phyloP scores from a whole-genome alignment of 2,113 vertebrate genomes.

The Sakesphorus luctuosus region DNA sequence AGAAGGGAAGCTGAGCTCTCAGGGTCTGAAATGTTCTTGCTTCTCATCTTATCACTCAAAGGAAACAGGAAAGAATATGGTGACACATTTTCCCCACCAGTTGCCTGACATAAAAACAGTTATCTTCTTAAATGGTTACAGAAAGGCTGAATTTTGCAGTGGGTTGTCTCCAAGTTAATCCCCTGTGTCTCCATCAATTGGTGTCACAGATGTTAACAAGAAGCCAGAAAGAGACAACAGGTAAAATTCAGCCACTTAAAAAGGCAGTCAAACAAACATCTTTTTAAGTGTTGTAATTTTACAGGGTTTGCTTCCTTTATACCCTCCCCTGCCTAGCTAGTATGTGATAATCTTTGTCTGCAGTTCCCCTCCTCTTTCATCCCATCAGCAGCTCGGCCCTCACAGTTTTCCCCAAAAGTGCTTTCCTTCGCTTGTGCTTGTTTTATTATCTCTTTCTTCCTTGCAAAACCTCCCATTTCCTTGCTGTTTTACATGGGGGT shows the following conservation, averaged over 20 bases:
- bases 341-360: not conserved
- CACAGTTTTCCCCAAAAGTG: not conserved
- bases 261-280: not conserved
- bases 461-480: not conserved
- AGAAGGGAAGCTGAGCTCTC: not conserved
- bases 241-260: constrained; percentile 34
- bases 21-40: not conserved
- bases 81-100: constrained; percentile 25
- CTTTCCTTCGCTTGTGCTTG: not conserved
- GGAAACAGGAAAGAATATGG: constrained; percentile 33
- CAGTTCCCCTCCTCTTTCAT: not conserved
- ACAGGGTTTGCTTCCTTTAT: not conserved
- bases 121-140: constrained; percentile 28
- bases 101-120: constrained; percentile 34
- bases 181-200: not conserved
- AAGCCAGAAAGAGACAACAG: not conserved
- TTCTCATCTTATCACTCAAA: constrained; percentile 47
- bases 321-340: not conserved
- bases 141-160: not conserved
- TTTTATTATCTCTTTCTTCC: not conserved
- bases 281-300: not conserved
- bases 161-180: constrained; percentile 48
- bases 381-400: not conserved
- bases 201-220: not conserved
- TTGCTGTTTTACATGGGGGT: not conserved